These are phyloP conservation scores for Pangasius krempfi DNA, from an alignment of 2,797 vertebrate genomes.

Conservation along the genomic window DNA sequence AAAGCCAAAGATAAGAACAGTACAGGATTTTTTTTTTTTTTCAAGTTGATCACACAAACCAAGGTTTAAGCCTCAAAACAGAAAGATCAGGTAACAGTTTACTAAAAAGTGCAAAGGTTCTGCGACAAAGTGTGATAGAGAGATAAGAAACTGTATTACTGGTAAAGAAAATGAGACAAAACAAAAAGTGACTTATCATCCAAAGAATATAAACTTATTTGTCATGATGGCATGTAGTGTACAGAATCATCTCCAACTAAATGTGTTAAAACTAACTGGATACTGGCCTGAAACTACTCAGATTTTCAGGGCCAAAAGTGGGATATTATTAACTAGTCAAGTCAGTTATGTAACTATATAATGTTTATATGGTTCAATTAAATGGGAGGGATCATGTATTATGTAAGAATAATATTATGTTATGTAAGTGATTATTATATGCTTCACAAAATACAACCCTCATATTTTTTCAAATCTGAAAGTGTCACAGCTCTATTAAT, in stretches of 20 bases:
- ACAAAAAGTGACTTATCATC: background rate
- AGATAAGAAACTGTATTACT: background rate
- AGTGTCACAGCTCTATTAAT: background rate
- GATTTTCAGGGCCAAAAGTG: background rate
- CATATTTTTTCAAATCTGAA: background rate
- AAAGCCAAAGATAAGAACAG: background rate
- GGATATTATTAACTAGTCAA: no score
- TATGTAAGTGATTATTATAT: background rate
- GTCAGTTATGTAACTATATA: no score
- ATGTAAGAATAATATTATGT: background rate
- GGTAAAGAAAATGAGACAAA: background rate
- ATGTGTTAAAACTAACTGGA: background rate
- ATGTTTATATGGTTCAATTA: no score
- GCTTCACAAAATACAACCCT: background rate
- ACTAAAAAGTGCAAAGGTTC: background rate
- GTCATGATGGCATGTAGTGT: background rate
- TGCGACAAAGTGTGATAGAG: background rate
- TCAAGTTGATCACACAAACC: background rate
- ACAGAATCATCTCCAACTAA: background rate
- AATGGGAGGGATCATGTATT: background rate
- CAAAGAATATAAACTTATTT: no score
- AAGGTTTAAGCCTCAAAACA: background rate
- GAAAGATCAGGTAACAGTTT: background rate
- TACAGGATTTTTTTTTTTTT: background rate
- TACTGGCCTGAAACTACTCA: background rate